phyloP scores from a whole-genome alignment of 2,113 vertebrate genomes.

The Daphoenositta chrysoptera region DNA sequence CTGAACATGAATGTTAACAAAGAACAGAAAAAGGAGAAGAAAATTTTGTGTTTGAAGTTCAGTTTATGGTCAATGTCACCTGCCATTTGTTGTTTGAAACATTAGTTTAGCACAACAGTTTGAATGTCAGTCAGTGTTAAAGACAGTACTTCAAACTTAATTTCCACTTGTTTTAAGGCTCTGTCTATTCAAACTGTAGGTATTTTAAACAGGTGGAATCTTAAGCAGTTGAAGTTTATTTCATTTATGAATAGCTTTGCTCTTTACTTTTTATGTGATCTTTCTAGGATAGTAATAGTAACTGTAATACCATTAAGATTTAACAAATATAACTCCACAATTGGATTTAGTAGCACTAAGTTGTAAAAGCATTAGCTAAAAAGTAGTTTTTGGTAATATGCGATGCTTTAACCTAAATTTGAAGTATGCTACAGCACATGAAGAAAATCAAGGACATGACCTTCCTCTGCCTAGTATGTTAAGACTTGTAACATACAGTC shows the following conservation, averaged over 20 bases:
- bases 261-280: not conserved
- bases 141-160: not conserved
- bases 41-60: not conserved
- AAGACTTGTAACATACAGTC: not conserved
- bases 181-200: not conserved
- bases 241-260: slow-evolving; percentile 27
- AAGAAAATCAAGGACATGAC: not conserved
- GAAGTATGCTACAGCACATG: not conserved
- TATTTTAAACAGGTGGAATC: slow-evolving; percentile 62
- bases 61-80: not conserved
- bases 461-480: slow-evolving; percentile 3
- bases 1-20: not conserved
- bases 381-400: slow-evolving; percentile 4
- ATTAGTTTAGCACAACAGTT: not conserved
- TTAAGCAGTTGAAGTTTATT: slow-evolving; percentile 39
- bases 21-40: not conserved
- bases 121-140: not conserved
- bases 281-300: slow-evolving; percentile 18
- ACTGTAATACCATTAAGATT: not conserved
- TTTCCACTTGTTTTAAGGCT: not conserved
- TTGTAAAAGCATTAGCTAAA: slow-evolving; percentile 23
- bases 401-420: slow-evolving; percentile 3
- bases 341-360: slow-evolving; percentile 19
- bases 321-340: not conserved
- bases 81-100: not conserved